Evolutionary conservation across 2,797 vertebrate genomes (phyloP).

Genomic region (Melanogrammus aeglefinus): DNA sequence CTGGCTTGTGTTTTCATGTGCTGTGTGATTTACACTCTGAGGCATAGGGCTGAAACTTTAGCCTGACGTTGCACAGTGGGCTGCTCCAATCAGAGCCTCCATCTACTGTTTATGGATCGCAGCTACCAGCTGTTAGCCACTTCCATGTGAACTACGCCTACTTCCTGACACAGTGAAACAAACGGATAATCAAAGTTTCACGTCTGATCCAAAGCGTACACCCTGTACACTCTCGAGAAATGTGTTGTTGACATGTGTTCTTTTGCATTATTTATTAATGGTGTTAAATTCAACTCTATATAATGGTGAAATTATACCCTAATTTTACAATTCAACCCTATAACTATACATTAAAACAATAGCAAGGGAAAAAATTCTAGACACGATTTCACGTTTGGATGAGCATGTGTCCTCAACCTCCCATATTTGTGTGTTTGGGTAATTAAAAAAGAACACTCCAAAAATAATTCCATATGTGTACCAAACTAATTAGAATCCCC

Average conservation of each 20-base stretch:
- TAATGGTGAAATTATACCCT: background rate
- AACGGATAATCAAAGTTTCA: slow-evolving; percentile 51
- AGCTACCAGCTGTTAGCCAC: slow-evolving; percentile 69
- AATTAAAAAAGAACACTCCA: slow-evolving; percentile 14
- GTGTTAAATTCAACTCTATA: background rate
- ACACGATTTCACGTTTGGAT: background rate
- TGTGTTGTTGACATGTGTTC: background rate
- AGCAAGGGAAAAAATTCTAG: too few relatives aligned
- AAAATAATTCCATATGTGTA: slow-evolving; percentile 10
- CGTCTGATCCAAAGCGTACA: slow-evolving; percentile 25
- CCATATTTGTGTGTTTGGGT: slow-evolving; percentile 7
- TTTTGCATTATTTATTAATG: background rate
- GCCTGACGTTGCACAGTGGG: slow-evolving; percentile 62
- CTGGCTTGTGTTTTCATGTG: slow-evolving; percentile 65
- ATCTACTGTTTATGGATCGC: slow-evolving; percentile 67
- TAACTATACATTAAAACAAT: too few relatives aligned
- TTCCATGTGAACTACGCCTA: slow-evolving; percentile 59
- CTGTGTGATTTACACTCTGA: slow-evolving; percentile 59
- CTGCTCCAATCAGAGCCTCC: slow-evolving; percentile 63
- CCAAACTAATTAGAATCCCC: slow-evolving; percentile 16
- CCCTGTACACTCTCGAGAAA: too few relatives aligned
- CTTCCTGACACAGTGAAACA: slow-evolving; percentile 53
- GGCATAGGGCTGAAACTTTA: slow-evolving; percentile 58
- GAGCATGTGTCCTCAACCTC: background rate
- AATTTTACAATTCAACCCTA: background rate